Evolutionary conservation across 2,113 vertebrate genomes (phyloP).

Genomic region (Cyphomyrus plagiostoma): DNA sequence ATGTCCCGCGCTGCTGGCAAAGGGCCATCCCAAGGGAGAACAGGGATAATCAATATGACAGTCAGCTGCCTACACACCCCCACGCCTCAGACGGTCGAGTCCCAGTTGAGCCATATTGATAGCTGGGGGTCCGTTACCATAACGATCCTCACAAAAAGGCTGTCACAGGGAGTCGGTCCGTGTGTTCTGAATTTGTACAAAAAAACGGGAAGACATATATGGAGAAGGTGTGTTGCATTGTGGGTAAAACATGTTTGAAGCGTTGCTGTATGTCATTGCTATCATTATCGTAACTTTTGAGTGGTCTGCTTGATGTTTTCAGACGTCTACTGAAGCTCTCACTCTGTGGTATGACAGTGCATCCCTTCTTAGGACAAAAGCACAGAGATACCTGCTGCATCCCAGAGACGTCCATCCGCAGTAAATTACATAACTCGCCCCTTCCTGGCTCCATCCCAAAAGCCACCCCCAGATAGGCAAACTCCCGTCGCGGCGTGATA

Average conservation of each 20-base stretch:
- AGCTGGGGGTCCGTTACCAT: neutral
- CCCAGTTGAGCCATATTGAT: neutral
- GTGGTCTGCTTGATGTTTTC: neutral
- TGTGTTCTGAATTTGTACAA: neutral
- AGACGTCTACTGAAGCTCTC: neutral
- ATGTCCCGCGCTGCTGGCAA: neutral
- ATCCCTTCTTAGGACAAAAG: neutral
- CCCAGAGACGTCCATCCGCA: neutral
- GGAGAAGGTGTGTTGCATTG: neutral
- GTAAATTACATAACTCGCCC: neutral
- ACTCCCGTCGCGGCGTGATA: constrained; percentile 9
- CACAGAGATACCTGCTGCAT: neutral
- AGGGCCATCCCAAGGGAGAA: neutral
- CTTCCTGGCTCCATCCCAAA: neutral
- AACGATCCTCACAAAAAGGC: neutral
- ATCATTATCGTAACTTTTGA: neutral
- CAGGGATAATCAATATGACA: neutral
- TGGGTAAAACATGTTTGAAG: neutral
- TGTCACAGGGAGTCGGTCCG: neutral
- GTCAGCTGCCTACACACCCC: neutral
- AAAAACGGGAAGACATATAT: neutral
- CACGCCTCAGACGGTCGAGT: neutral
- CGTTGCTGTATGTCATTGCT: neutral
- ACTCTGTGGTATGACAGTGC: neutral
- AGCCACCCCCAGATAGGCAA: neutral